Evolutionary conservation across 2,797 vertebrate genomes (phyloP), one percentile per base, ranked within the genome.

Genomic region (Oreonectes daqikongensis): DNA sequence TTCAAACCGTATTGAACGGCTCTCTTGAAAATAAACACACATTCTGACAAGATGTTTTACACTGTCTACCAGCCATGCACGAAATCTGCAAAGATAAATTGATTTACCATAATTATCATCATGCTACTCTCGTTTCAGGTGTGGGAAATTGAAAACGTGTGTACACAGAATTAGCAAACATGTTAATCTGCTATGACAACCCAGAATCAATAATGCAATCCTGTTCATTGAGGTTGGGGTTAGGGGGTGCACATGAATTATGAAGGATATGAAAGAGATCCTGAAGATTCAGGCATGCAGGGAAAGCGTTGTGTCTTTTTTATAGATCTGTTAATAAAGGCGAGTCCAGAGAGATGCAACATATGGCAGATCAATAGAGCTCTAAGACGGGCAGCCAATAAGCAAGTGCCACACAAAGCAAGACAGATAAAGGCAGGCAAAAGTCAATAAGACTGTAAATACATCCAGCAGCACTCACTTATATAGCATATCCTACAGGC

Each of bases 391-490:
- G 71, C 83, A 78, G 76, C 68, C 63, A 84, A 85, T 83, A 82
- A 86, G 83, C 69, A 40, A 66, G 68, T 59, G 78, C 82, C 79
- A 82, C 78, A 82, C 63, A 77, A 64, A 82, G 75, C 72, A 80
- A 67, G 68, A 74, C 74, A 79, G 73, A 80, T 80, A 77, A 81
- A 77, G 82, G 64, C 70, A 79, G 35, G 57, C 46, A 32, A 64
- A 75, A 81, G 81, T 85, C 59, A 76, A 82, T 81, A 82, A 9
- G 63, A 83, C 42, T 57, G 86, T 90, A 89, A 91, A 92, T 91
- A 89, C 85, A 85, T 88, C 72, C 73, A 80, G 85, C 82, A 79
- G 88, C 88, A 93, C 90, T 92, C 91, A 90, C 88, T 89, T 91
- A 88, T 87, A 86, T 83, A 79, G 82, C 79, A 86, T 83, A 81